These are phyloP conservation scores for Drosophila fuyamai DNA, from an alignment of 1,140 invertebrate species.

Conservation along the genomic window DNA sequence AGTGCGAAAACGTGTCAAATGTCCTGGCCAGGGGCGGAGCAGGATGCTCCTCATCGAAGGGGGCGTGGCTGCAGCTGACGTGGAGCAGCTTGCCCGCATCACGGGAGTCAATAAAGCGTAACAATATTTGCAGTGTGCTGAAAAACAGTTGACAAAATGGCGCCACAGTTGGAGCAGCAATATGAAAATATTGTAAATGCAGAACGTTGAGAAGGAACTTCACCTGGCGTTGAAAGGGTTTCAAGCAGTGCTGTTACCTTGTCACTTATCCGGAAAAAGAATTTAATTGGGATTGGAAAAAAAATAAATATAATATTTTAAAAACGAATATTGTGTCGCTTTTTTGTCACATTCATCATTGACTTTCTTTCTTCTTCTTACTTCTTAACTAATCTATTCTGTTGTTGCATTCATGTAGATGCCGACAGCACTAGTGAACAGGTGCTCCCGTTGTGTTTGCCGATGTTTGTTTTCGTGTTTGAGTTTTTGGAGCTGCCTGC, in stretches of 20 bases:
- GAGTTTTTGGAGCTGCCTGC: slow-evolving; percentile 19
- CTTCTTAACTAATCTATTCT: neutral
- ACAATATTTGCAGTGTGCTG: slow-evolving; percentile 54
- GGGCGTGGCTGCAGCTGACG: slow-evolving; percentile 54
- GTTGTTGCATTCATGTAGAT: neutral
- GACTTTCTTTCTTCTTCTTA: too few relatives aligned
- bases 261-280: too few relatives aligned
- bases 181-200: slow-evolving; percentile 71
- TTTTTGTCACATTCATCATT: too few relatives aligned
- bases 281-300: neutral
- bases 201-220: slow-evolving; percentile 49
- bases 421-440: slow-evolving; percentile 10
- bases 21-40: slow-evolving; percentile 16
- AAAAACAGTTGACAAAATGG: slow-evolving; percentile 74
- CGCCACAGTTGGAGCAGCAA: slow-evolving; percentile 62
- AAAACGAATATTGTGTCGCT: too few relatives aligned
- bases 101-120: slow-evolving; percentile 53
- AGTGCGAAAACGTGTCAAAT: slow-evolving; percentile 80
- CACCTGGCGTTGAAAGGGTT: slow-evolving; percentile 5
- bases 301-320: too few relatives aligned
- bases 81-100: slow-evolving; percentile 53
- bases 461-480: slow-evolving; percentile 34
- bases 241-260: slow-evolving; percentile 5
- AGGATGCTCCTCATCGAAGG: slow-evolving; percentile 8
- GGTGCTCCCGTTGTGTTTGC: slow-evolving; percentile 28